phyloP scores from a whole-genome alignment of 2,113 vertebrate genomes.

The Campylomormyrus tamandua region DNA sequence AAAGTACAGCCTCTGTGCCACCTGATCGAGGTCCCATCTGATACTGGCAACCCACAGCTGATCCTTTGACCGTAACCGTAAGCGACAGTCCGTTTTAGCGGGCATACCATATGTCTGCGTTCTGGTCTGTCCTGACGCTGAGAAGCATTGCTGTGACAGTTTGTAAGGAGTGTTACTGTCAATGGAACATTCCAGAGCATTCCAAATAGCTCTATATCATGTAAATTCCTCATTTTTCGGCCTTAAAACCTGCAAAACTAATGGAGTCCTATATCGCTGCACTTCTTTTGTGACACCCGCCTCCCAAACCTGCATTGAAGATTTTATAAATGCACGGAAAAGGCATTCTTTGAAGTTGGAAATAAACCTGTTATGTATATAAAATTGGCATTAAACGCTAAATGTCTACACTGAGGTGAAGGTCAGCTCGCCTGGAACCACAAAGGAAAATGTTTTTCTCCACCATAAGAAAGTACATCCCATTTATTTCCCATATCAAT shows the following conservation, averaged over 20 bases:
- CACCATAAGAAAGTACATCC: conserved; percentile 45
- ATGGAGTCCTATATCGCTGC: not conserved
- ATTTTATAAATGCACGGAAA: conserved; percentile 32
- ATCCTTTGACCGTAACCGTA: not conserved
- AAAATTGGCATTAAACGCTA: conserved; percentile 48
- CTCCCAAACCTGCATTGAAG: conserved; percentile 37
- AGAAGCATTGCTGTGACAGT: not conserved
- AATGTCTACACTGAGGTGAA: conserved; percentile 43
- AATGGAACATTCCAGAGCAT: not conserved
- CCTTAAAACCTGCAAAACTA: not conserved
- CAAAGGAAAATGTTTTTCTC: conserved; percentile 23
- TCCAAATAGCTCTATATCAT: not conserved
- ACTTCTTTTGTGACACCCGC: not conserved
- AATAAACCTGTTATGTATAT: conserved; percentile 61
- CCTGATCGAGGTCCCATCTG: not conserved
- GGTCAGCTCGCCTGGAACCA: conserved; percentile 41
- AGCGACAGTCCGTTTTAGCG: not conserved
- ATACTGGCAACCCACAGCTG: not conserved
- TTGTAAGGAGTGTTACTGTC: not conserved
- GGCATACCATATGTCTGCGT: not conserved
- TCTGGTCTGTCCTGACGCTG: not conserved
- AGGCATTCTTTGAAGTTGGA: conserved; percentile 44
- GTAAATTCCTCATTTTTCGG: not conserved
- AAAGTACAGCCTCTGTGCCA: not conserved
- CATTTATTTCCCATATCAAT: conserved; percentile 98